phyloP scores from a whole-genome alignment of 37 sponge, comb jelly and placozoan genomes.

The Geodia barretti region DNA sequence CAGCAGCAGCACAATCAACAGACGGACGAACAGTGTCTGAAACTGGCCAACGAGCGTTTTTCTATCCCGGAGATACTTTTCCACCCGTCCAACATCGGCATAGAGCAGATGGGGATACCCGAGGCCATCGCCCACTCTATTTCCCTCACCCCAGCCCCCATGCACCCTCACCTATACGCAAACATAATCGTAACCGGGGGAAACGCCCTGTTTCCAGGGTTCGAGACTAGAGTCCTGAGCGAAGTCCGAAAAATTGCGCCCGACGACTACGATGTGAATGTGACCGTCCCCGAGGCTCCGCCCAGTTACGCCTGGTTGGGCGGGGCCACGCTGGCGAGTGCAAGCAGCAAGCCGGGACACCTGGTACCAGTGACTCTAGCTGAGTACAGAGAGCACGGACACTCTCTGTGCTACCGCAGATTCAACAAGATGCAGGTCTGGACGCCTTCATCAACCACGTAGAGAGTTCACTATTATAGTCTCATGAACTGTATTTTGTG shows the following conservation, averaged over 20 bases:
- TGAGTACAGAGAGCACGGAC: constrained; percentile 88
- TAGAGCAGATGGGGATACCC: constrained; percentile 89
- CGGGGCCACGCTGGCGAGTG: constrained; percentile 9
- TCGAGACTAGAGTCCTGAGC: constrained; percentile 61
- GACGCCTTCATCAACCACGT: neutral
- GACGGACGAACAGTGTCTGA: constrained; percentile 58
- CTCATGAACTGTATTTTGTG: too few species aligned
- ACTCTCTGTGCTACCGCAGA: constrained; percentile 53
- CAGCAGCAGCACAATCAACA: constrained; percentile 3
- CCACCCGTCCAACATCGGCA: constrained; percentile 94
- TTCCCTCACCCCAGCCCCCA: constrained; percentile 69
- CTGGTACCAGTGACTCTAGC: constrained; percentile 45
- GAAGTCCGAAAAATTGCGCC: constrained; percentile 81
- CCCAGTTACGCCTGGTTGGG: constrained; percentile 80
- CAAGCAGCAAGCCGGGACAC: constrained; percentile 2
- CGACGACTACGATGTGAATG: constrained; percentile 54
- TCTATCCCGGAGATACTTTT: constrained; percentile 95
- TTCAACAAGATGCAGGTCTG: constrained; percentile 36
- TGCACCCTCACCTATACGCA: constrained; percentile 88
- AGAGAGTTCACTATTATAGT: neutral
- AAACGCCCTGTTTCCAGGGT: constrained; percentile 78
- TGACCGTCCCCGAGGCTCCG: constrained; percentile 65
- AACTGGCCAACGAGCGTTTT: constrained; percentile 85
- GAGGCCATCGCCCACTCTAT: constrained; percentile 89
- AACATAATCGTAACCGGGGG: constrained; percentile 97